Evolutionary conservation across 2,113 vertebrate genomes (phyloP), one percentile per base, ranked within the genome.

Genomic region (Chloroceryle aenea): DNA sequence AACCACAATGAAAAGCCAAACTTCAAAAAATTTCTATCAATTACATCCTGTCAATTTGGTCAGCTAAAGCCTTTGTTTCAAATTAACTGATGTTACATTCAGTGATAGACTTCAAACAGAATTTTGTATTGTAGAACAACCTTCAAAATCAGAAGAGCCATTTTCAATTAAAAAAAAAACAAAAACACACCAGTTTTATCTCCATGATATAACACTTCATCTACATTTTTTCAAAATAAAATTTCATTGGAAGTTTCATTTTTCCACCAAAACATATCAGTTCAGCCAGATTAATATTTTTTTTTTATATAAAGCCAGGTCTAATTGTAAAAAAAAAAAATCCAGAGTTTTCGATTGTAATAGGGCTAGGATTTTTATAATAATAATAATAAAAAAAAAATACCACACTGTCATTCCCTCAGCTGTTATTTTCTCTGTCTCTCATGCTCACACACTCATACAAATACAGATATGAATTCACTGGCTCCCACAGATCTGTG

Each of bases 391-490:
- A 48, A 22, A 48, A 23, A 52, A 27, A 52, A 52, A 27, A 14
- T 8, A 22, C 10, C 16, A n/a, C 38, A 15, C 13, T n/a, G n/a
- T 38, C 19, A 12, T 66, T 62, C n/a, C 36, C 14, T 43, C 10
- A 40, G 21, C 18, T 73, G 36, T 58, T 86, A 19, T 59, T 61
- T 77, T 42, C 12, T 64, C 15, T 32, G 34, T 58, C 50, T 61
- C 20, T 63, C 62, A 25, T 0, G 0, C 26, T 72, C 5, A 1
- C 55, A 53, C 3, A 12, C 4, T 3, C 34, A 20, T 12, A 23
- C 3, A 53, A 36, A 48, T 3, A 50, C 7, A 67, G 22, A 47
- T 3, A 3, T 6, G 4, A 80, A 81, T 14, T 88, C 23, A n/a
- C 21, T 59, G 3, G 1, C 6, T 85, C 36, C 32, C 34, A 47